phyloP scores from a whole-genome alignment of 2,888 invertebrate genomes.

The Coelopa pilipes region DNA sequence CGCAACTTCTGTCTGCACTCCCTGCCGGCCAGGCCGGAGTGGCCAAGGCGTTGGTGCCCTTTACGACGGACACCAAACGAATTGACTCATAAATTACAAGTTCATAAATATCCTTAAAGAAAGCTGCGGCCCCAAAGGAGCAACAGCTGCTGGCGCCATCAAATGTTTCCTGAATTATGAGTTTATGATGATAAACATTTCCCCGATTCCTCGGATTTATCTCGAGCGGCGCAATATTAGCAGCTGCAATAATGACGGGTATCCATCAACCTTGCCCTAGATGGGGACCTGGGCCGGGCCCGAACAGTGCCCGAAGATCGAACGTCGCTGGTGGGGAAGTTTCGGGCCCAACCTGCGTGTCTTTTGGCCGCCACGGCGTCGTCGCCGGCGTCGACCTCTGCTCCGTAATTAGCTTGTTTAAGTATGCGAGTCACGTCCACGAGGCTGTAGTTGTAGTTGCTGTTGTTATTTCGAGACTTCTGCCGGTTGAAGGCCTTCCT shows the following conservation, averaged over 20 bases:
- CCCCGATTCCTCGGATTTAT: slow-evolving; percentile 23
- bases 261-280: slow-evolving; percentile 53
- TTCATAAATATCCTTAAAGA: slow-evolving; percentile 28
- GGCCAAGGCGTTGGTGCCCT: background rate
- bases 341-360: background rate
- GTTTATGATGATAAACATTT: slow-evolving; percentile 29
- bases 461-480: background rate
- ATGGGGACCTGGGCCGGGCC: background rate
- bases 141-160: slow-evolving; percentile 29
- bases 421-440: slow-evolving; percentile 21
- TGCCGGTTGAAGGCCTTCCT: background rate
- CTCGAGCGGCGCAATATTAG: slow-evolving; percentile 2
- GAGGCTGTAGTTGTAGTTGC: slow-evolving; percentile 1
- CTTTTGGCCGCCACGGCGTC: background rate
- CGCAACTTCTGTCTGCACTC: slow-evolving; percentile 3
- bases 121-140: background rate
- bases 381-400: background rate
- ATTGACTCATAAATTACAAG: slow-evolving; percentile 34
- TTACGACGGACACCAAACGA: slow-evolving; percentile 5
- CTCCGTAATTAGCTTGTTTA: slow-evolving; percentile 1
- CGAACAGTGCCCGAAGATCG: background rate
- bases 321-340: background rate
- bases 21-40: too few relatives aligned
- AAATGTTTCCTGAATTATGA: slow-evolving; percentile 31
- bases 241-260: slow-evolving; percentile 58